Evolutionary conservation across 2,888 invertebrate genomes (phyloP), one percentile per base, ranked within the genome.

Genomic region (Vanessa cardui): DNA sequence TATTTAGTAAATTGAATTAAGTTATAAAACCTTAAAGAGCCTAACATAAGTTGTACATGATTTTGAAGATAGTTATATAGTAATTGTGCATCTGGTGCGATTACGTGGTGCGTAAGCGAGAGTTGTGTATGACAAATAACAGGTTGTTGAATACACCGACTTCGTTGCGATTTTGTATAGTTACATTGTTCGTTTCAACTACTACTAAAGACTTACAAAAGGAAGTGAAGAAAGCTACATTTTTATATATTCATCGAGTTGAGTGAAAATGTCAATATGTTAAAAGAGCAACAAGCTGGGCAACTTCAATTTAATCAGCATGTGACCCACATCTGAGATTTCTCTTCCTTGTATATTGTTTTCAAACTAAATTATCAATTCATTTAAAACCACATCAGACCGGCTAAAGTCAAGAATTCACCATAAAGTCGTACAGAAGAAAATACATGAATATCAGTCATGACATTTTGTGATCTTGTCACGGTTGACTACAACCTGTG

Each of bases 301-400:
- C 77, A 75, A 83, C 80, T 80, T 84, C 78, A 83, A 85, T 84
- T 85, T 85, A 85, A 89, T 89, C 92, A 89, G 89, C 91, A 90
- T 92, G 91, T 92, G 92, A 92, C 92, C 92, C 92, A 92, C 90
- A 91, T 92, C 86, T 80, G 82, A 86, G 89, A 90, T 92, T 92
- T 92, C 91, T 91, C 91, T 88, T 91, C 87, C 85, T 86, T 87
- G 87, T 88, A 83, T 83, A 83, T 79, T 75, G 80, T 75, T 79
- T 74, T 74, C 80, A 76, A 78, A 74, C 76, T 77, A 74, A 69
- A 82, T 76, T 78, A 78, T 78, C 76, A 70, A 75, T 70, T 72
- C 69, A 69, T 58, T 76, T 76, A 72, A 68, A 64, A 58, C 64
- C 71, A 73, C 58, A 73, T 72, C 71, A 61, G 70, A 69, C 65